phyloP scores from a whole-genome alignment of 2,113 vertebrate species.

The Emberiza fucata region DNA sequence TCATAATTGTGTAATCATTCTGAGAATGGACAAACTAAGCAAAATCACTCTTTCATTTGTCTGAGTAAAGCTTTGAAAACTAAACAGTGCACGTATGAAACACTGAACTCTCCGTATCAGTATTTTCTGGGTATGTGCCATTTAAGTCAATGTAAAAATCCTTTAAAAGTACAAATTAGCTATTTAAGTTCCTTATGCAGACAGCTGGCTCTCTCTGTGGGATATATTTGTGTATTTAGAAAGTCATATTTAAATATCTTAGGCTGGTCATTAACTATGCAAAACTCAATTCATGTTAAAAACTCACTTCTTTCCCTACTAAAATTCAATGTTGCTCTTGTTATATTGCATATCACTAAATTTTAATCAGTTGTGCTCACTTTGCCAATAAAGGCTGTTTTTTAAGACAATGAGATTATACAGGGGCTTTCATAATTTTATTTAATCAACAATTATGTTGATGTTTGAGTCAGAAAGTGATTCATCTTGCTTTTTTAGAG shows the following conservation, averaged over 20 bases:
- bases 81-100: not conserved
- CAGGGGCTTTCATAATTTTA: constrained; percentile 13
- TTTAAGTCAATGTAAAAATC: not conserved
- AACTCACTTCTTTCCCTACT: not conserved
- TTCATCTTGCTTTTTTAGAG: not conserved
- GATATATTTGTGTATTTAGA: not conserved
- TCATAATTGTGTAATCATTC: not conserved
- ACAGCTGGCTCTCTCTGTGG: not conserved
- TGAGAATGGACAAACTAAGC: not conserved
- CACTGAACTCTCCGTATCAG: not conserved
- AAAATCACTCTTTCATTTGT: not conserved
- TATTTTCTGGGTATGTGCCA: not conserved
- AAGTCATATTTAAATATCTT: not conserved
- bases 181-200: not conserved
- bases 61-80: not conserved
- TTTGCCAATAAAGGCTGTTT: not conserved
- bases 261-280: not conserved
- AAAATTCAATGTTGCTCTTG: not conserved
- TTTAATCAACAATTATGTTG: constrained; percentile 24
- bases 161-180: not conserved
- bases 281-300: constrained; percentile 11
- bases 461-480: constrained; percentile 28
- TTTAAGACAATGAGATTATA: constrained; percentile 21
- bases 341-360: not conserved
- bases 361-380: not conserved